Evolutionary conservation across 1,140 invertebrate species (phyloP), one percentile per base, ranked within the genome.

Genomic region (Drosophila paulistorum): DNA sequence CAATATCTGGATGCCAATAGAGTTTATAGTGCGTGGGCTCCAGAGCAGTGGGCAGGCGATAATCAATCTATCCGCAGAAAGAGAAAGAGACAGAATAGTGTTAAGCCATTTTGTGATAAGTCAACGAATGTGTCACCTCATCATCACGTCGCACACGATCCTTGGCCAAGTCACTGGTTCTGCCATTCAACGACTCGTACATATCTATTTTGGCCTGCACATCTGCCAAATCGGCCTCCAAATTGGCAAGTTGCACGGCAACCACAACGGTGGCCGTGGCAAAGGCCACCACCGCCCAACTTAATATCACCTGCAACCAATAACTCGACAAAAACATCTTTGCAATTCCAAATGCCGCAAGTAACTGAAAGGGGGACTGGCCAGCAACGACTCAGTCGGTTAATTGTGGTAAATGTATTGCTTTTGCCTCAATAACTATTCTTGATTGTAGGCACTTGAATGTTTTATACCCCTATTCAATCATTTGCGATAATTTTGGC

Each of bases 11-110:
- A 80, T 95, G 93, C 42, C 98, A 92, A n/a, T 93, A 94, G 1
- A 98, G 87, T 57, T 96, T 94, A 89, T 98, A 98, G 79, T 95
- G 94, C 0, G 93, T 73, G 0, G 97, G 97, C 26, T 93, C 91
- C 0, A 97, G 93, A 55, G 94, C 93, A 6, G 91, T 91, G 0
- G 96, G 95, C 58, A 99, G 93, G 23, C 96, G 93, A 74, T 94
- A 94, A 60, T 90, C 66, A 26, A 92, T 81, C 91, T 92, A 20
- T 0, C 30, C 2, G 30, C 9, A 5, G 26, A 7, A 1, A 6
- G 5, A 30, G 30, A 68, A n/a, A 9, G 33, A 61, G 35, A 66
- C 30, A 41, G 37, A 14, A n/a, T 11, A 45, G 33, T 48, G 2
- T 5, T 20, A 57, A 30, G 33, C 14, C 2, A 9, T 1, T 1